Evolutionary conservation across 2,113 vertebrate species (phyloP).

Genomic region (Cebus imitator): DNA sequence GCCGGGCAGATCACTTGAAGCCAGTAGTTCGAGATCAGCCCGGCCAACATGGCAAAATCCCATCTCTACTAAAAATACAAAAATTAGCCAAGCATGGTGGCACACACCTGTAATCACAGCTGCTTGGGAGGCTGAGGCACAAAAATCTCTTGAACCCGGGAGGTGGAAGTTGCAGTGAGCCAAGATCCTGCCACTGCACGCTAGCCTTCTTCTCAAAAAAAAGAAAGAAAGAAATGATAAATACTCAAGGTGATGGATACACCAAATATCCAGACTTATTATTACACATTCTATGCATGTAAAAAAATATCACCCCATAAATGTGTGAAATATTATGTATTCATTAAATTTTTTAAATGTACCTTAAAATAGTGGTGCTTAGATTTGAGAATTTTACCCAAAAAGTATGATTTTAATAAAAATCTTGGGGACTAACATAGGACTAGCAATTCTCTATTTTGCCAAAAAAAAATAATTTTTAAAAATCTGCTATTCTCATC

Average conservation of each 20-base stretch:
- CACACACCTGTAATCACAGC: too few relatives aligned
- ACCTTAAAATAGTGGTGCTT: background rate
- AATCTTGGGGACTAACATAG: background rate
- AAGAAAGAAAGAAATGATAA: too few relatives aligned
- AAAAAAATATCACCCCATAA: background rate
- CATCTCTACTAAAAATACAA: too few relatives aligned
- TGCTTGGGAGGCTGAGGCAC: too few relatives aligned
- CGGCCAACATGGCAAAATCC: too few relatives aligned
- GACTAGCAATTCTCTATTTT: background rate
- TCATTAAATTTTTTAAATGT: background rate
- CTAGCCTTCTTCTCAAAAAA: too few relatives aligned
- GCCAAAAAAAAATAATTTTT: background rate
- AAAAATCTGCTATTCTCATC: background rate
- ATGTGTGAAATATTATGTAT: background rate
- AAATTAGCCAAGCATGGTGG: too few relatives aligned
- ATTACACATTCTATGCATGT: background rate
- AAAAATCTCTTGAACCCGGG: too few relatives aligned
- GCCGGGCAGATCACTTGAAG: too few relatives aligned
- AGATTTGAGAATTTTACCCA: slow-evolving; percentile 12
- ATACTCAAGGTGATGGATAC: background rate
- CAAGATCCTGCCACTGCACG: too few relatives aligned
- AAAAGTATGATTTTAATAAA: background rate
- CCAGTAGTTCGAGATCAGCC: too few relatives aligned
- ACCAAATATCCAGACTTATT: background rate
- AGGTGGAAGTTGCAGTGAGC: too few relatives aligned